phyloP scores from a whole-genome alignment of 2,888 invertebrate species.

The Apamea monoglypha region DNA sequence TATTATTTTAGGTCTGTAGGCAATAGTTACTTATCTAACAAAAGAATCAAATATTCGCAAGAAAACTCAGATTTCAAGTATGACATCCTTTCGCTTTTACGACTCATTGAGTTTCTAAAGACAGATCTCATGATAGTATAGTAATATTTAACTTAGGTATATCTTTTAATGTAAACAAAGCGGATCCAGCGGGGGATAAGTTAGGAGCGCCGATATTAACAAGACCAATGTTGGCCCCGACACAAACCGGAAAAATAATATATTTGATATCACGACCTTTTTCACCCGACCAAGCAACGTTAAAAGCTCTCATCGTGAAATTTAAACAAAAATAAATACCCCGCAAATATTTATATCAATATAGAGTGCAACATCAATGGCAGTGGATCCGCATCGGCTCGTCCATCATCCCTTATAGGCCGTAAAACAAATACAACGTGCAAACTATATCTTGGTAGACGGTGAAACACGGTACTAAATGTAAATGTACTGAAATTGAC shows the following conservation, averaged over 20 bases:
- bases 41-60: no score
- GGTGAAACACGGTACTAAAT: conserved; percentile 25
- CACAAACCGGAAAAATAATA: conserved; percentile 10
- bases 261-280: conserved; percentile 10
- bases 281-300: not conserved
- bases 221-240: not conserved
- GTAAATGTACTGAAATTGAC: conserved; percentile 6
- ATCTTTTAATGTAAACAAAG: not conserved
- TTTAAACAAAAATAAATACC: conserved; percentile 48
- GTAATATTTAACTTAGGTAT: no score
- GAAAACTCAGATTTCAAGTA: no score
- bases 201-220: not conserved
- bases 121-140: no score
- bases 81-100: no score
- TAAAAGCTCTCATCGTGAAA: conserved; percentile 32
- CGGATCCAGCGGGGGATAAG: not conserved
- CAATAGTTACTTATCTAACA: no score
- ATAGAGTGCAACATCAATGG: conserved; percentile 43
- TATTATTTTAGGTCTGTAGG: not conserved
- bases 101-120: no score
- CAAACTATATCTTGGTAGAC: conserved; percentile 16
- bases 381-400: conserved; percentile 36
- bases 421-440: conserved; percentile 45
- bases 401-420: conserved; percentile 46
- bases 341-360: conserved; percentile 42